Base-by-base conservation (phyloP, 1,140 invertebrate species). In the Babylonia areolata region DNA sequence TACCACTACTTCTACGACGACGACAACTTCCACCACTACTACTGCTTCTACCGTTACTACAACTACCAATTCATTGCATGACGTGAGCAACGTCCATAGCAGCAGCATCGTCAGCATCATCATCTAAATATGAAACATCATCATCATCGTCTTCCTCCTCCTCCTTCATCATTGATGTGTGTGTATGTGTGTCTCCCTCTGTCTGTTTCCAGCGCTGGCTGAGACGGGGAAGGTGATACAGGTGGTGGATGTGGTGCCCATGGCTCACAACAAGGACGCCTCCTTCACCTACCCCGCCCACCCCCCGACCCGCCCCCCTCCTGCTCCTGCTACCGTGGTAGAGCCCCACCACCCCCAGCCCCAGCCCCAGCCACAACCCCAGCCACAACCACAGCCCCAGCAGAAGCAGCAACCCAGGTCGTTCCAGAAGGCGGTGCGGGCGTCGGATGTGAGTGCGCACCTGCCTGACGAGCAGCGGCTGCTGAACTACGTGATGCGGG, bases 381-480 rank as follows among this genome's bases (percentile, higher is more conserved):
- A 23, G 31, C 39, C 23, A 3, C 17, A 28, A 1, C 37, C n/a
- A 37, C 64, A 28, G 20, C 37, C 5, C 12, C 17, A 20, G 3
- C n/a, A 15, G 1, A 12, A 64, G 58, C 6, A 12, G 15, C 28
- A 28, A 5, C 17, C 17, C 20, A 23, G 20, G 17, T 23, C 20
- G 28, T 0, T 46, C 37, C 64, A 73, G n/a, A 81, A 84, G 54
- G 12, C 69, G 15, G 39, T 78, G 31, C 51, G 81, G 2, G 46
- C 54, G 15, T 31, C 20, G 31, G 87, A 88, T 42, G 28, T n/a
- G 15, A 9, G 51, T 17, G 73, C 37, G 6, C 64, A 84, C n/a
- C 81, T 90, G 12, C 90, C 93, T 0, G 95, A 96, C 84, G 96
- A 96, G 90, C 95, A 96, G 79, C 88, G 95, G n/a, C 93, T 96